Conservation (phyloP, 2,113 vertebrate species). For the Macquaria australasica region DNA sequence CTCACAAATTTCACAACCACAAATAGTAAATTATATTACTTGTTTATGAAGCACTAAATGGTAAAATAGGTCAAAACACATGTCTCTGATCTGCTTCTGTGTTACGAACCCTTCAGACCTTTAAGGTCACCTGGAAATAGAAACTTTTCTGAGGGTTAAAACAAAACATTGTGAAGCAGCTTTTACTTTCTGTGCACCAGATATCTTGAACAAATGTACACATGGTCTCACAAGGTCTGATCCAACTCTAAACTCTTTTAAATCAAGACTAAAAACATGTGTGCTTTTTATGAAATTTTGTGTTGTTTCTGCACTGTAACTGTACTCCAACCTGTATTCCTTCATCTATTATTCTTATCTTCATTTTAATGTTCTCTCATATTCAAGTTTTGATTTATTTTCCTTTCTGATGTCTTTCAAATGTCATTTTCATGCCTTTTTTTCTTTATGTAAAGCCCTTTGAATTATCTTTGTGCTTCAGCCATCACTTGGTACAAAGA, state of each 20-base stretch:
- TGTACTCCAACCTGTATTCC: background rate
- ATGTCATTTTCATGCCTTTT: background rate
- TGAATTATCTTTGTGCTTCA: constrained; percentile 56
- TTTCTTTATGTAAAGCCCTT: background rate
- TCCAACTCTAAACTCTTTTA: background rate
- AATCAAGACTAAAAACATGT: background rate
- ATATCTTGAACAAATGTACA: background rate
- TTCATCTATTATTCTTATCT: background rate
- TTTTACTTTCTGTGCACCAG: background rate
- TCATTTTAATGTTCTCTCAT: background rate
- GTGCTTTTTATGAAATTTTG: background rate
- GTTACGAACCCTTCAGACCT: background rate
- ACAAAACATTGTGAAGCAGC: background rate
- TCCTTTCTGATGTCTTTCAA: background rate
- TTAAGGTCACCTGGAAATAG: background rate
- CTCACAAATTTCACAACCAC: background rate
- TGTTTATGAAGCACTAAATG: background rate
- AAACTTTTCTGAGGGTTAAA: background rate
- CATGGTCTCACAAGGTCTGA: background rate
- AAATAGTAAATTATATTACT: background rate
- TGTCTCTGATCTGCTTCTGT: background rate
- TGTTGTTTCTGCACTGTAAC: background rate
- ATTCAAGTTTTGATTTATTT: background rate
- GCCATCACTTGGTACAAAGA: constrained; percentile 95
- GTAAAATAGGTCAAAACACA: background rate